phyloP scores from a whole-genome alignment of 2,113 vertebrate genomes.

The Pterocles gutturalis region DNA sequence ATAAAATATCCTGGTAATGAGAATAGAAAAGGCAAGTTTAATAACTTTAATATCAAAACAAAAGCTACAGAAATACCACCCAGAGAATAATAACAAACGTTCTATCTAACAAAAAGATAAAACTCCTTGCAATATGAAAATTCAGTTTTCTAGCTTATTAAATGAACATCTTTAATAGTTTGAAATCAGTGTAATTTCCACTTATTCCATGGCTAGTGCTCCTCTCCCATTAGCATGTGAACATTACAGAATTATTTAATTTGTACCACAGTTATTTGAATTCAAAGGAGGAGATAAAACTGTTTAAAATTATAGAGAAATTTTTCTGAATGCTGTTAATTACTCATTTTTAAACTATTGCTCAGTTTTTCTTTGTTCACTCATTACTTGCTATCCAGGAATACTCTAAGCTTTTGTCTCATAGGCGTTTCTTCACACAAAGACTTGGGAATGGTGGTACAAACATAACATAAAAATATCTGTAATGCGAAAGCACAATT shows the following conservation, averaged over 20 bases:
- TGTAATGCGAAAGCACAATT: not conserved
- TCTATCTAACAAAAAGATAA: conserved; percentile 32
- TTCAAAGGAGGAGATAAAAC: not conserved
- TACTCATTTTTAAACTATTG: not conserved
- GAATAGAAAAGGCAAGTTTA: conserved; percentile 70
- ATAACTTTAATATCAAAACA: conserved; percentile 68
- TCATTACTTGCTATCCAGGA: not conserved
- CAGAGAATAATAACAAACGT: conserved; percentile 36
- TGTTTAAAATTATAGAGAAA: not conserved
- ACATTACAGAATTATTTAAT: not conserved
- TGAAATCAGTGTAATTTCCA: not conserved
- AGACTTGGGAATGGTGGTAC: not conserved
- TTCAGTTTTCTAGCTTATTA: conserved; percentile 9
- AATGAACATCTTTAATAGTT: not conserved
- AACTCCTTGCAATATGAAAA: conserved; percentile 11
- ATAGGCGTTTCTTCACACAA: not conserved
- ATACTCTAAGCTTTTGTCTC: not conserved
- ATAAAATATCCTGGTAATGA: conserved; percentile 71
- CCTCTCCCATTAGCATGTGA: not conserved
- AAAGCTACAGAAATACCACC: conserved; percentile 47
- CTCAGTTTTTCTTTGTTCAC: not conserved
- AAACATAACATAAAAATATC: not conserved
- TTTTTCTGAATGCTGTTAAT: not conserved
- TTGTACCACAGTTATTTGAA: not conserved
- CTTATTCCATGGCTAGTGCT: not conserved